A percentile compares a stretch with the other conserved stretches of the same genome.
Conservation (phyloP, 2,888 invertebrate genomes). For the Cheilosia variabilis region DNA sequence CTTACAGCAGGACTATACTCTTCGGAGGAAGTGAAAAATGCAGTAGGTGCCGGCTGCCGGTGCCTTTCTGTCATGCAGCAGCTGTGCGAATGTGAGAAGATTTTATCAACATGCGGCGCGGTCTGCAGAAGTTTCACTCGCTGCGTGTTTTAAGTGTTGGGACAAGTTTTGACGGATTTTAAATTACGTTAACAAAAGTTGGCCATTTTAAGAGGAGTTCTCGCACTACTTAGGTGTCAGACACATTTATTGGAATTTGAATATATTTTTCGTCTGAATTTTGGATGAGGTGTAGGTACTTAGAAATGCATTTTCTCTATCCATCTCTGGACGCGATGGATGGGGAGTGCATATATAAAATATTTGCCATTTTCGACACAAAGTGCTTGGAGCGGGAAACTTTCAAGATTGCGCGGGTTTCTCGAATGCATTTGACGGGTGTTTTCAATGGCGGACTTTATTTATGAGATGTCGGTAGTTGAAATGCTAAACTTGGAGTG, state of each 20-base stretch:
- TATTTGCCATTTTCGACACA: no score
- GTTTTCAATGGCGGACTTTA: no score
- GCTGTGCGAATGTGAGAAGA: constrained; percentile 46
- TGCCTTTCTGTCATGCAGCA: constrained; percentile 8
- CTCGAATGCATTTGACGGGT: no score
- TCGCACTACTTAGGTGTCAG: constrained; percentile 51
- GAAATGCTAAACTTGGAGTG: no score
- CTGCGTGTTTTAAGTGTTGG: constrained; percentile 45
- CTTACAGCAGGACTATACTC: neutral
- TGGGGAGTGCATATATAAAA: no score
- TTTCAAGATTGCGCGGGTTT: no score
- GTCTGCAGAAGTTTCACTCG: constrained; percentile 42
- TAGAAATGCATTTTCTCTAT: neutral
- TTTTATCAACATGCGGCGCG: constrained; percentile 32
- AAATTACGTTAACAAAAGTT: constrained; percentile 67
- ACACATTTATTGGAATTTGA: constrained; percentile 52
- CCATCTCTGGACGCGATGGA: no score
- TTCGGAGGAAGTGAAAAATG: constrained; percentile 22
- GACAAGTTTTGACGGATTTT: constrained; percentile 60
- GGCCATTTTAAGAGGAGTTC: constrained; percentile 32
- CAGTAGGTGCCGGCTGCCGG: constrained; percentile 15
- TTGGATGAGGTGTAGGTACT: neutral
- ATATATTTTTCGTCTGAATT: constrained; percentile 24
- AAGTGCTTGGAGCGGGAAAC: no score
- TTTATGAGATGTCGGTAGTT: no score